A percentile compares a stretch with the other conserved stretches of the same genome.
These are phyloP conservation scores for Thunnus albacares DNA, from an alignment of 2,797 vertebrate species.

Conservation along the genomic window DNA sequence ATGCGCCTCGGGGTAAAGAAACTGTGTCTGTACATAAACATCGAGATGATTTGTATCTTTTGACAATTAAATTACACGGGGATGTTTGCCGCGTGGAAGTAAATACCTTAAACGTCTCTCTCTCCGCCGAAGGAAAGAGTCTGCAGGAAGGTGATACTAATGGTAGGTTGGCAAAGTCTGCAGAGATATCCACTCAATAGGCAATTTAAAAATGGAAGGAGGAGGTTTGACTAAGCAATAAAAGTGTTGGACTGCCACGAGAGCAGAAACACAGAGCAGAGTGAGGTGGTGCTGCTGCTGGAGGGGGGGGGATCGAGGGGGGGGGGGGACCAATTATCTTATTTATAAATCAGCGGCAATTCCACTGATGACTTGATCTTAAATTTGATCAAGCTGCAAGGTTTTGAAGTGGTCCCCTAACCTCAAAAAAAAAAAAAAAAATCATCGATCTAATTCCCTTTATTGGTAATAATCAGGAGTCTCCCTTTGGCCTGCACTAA, in stretches of 20 bases:
- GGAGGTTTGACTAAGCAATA: slow-evolving; percentile 97
- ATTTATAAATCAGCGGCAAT: slow-evolving; percentile 98
- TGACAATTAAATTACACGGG: slow-evolving; percentile 69
- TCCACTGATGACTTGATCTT: slow-evolving; percentile 94
- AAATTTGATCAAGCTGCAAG: slow-evolving; percentile 93
- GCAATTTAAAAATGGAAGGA: slow-evolving; percentile 99
- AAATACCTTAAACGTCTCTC: slow-evolving; percentile 61
- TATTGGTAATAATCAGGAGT: slow-evolving; percentile 87
- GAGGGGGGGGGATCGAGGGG: slow-evolving; percentile 46
- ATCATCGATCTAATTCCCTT: slow-evolving; percentile 89
- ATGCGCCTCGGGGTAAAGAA: slow-evolving; percentile 45
- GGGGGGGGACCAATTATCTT: slow-evolving; percentile 93
- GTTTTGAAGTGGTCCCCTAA: slow-evolving; percentile 83
- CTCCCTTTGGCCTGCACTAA: slow-evolving; percentile 78
- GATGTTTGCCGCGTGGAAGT: slow-evolving; percentile 10
- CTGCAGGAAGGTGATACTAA: slow-evolving; percentile 90
- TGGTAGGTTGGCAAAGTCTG: slow-evolving; percentile 88
- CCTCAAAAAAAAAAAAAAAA: slow-evolving; percentile 72
- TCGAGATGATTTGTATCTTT: slow-evolving; percentile 57
- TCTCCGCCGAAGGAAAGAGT: slow-evolving; percentile 79
- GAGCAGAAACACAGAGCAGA: slow-evolving; percentile 33
- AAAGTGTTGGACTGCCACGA: slow-evolving; percentile 82
- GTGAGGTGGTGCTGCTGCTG: background rate
- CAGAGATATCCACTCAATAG: slow-evolving; percentile 93
- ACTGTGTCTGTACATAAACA: slow-evolving; percentile 39